Base-by-base conservation (phyloP, 2,888 invertebrate genomes). In the Lithophane semibrunnea region DNA sequence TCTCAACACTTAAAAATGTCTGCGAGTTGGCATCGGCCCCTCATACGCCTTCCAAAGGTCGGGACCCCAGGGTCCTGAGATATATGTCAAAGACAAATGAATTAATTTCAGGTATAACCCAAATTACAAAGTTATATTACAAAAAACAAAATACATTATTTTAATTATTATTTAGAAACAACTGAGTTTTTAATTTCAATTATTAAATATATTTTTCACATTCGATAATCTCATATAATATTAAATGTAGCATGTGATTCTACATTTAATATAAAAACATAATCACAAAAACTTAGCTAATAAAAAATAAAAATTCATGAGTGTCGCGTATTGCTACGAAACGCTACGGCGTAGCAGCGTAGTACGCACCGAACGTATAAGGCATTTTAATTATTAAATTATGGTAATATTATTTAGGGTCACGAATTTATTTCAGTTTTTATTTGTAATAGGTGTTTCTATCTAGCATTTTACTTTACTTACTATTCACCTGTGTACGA, bases 281-380 rank as follows among this genome's bases (percentile, higher is more conserved):
- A 63, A n/a, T n/a, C 0, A 29, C 2, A 5, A 47, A 16, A 12
- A 16, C 16, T 37, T 37, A 37, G 37, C 5, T 37, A 37, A 37
- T 37, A 37, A 37, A 37, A 37, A 37, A 37, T 37, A 37, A 37
- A 37, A 37, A 37, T 37, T 37, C 3, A 8, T 16, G 24, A 0
- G 8, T 16, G 9, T 37, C 24, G 49, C 78, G 61, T 82, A 67
- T 49, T 42, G 76, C 82, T 79, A 76, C 77, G 63, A 75, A 37
- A 44, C 37, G 82, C 77, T 82, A 79, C 82, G 16, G 21, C 52
- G 64, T 80, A 72, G 77, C 74, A 49, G 58, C 24, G 16, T 75
- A 82, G 67, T 79, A 68, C 76, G 58, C 76, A 52, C 12, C 5
- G 10, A 49, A 52, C 12, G 13, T 52, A 52, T 54, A 18, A 44